A percentile compares a stretch with the other conserved stretches of the same genome.
Conservation (phyloP, 2,113 vertebrate species). For the Zapus hudsonius region DNA sequence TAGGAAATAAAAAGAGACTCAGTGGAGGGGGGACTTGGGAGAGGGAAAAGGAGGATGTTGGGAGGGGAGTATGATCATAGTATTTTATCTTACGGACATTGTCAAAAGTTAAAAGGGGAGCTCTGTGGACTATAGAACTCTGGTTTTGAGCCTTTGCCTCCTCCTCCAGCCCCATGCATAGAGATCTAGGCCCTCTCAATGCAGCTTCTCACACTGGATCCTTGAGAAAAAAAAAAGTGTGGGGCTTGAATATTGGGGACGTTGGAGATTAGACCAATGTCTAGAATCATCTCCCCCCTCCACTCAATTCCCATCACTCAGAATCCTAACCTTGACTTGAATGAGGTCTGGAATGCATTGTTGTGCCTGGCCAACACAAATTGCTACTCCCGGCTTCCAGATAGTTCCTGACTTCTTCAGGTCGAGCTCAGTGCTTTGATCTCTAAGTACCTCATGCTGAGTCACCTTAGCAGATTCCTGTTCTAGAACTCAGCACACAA, state of each 20-base stretch:
- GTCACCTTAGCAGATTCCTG: neutral
- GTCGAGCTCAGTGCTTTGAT: neutral
- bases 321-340: neutral
- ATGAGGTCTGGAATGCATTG: neutral
- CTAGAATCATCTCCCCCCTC: neutral
- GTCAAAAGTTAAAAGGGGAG: no score
- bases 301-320: neutral
- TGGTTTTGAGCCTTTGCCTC: neutral
- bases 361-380: neutral
- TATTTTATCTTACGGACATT: no score
- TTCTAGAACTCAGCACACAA: neutral
- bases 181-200: neutral
- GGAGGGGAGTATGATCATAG: no score
- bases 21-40: no score
- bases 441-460: neutral
- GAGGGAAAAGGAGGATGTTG: no score
- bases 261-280: neutral
- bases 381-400: neutral
- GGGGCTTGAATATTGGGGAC: neutral
- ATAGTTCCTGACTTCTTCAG: neutral
- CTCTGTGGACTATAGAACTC: no score
- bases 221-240: neutral
- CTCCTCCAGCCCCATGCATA: neutral
- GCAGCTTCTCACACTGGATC: neutral
- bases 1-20: no score